Conservation (phyloP, 2,113 vertebrate genomes). For the Elaphurus davidianus region DNA sequence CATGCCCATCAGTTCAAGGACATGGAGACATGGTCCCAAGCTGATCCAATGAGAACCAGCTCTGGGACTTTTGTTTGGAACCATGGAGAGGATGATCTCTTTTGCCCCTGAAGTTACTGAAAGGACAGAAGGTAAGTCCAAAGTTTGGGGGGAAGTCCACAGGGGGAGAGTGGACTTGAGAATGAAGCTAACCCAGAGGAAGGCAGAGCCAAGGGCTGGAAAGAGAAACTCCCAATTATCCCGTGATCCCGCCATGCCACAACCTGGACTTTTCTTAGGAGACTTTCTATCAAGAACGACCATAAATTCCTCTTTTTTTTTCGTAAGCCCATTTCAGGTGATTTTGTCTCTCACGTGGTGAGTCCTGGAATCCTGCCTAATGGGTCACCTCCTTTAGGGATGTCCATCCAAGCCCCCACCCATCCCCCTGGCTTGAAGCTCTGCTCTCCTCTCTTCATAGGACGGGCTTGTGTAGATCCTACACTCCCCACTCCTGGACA, state of each 20-base stretch:
- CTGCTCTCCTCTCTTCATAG: background rate
- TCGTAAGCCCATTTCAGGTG: background rate
- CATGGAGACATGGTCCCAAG: background rate
- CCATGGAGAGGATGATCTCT: background rate
- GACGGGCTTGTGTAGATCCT: rapidly evolving
- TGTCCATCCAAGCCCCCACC: background rate
- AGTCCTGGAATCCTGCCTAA: background rate
- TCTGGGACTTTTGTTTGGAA: background rate
- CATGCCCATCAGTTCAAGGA: background rate
- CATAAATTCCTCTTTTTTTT: background rate
- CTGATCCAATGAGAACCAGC: background rate
- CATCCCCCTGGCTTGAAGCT: background rate
- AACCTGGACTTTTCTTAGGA: background rate
- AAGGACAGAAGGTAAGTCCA: background rate
- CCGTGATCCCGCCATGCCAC: rapidly evolving
- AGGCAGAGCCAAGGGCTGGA: background rate
- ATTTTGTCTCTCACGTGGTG: background rate
- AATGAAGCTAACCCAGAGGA: background rate
- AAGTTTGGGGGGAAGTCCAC: background rate
- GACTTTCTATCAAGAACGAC: background rate
- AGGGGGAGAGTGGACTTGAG: background rate
- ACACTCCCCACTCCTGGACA: background rate
- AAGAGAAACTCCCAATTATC: background rate
- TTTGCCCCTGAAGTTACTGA: background rate
- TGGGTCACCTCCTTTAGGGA: background rate